A percentile compares a stretch with the other conserved stretches of the same genome.
These are phyloP conservation scores for Agrochola litura DNA, from an alignment of 2,888 invertebrate species.

Conservation along the genomic window DNA sequence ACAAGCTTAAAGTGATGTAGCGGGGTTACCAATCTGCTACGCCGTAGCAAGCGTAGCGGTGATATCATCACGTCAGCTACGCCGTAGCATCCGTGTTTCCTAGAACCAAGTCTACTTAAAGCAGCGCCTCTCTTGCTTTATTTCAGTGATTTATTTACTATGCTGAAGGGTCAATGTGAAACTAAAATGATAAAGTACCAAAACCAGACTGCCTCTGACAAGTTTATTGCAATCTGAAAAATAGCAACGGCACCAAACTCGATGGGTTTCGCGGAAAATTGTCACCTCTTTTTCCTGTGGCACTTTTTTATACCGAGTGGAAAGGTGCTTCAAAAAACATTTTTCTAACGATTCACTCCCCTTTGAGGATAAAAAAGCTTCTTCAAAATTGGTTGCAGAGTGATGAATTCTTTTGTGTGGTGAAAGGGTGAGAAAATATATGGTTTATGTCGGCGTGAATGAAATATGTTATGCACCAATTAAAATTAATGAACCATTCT, in stretches of 20 bases:
- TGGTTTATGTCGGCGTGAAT: neutral
- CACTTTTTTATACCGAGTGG: constrained; percentile 23
- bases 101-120: neutral
- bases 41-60: constrained; percentile 21
- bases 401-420: constrained; percentile 32
- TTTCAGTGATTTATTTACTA: constrained; percentile 10
- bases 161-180: neutral
- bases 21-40: constrained; percentile 1
- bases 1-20: neutral
- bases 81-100: neutral
- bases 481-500: constrained; percentile 7
- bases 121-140: neutral
- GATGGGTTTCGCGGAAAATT: constrained; percentile 31
- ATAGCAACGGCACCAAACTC: constrained; percentile 22
- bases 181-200: constrained; percentile 24
- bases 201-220: constrained; percentile 26
- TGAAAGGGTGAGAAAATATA: constrained; percentile 12
- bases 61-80: too few relatives aligned
- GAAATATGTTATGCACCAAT: neutral
- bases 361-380: constrained; percentile 39
- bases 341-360: constrained; percentile 43
- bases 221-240: constrained; percentile 46
- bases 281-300: constrained; percentile 32
- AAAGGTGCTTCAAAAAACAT: constrained; percentile 37
- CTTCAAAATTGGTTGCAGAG: constrained; percentile 18